A percentile compares a stretch with the other conserved stretches of the same genome.
Conservation (phyloP, 1,140 invertebrate genomes). For the Philotrypesis tridentata region DNA sequence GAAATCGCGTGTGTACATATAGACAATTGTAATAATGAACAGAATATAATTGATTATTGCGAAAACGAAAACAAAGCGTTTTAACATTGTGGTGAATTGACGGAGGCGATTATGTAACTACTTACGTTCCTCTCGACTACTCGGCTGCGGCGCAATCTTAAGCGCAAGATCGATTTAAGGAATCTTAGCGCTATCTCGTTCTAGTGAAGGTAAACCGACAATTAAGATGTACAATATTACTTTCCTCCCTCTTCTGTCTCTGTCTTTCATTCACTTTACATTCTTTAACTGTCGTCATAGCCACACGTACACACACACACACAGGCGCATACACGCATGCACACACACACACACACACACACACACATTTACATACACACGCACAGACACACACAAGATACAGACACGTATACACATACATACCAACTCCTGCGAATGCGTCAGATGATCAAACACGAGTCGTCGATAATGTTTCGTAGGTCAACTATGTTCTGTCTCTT, state of each 20-base stretch:
- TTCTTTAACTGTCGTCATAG: constrained; percentile 2
- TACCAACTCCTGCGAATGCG: neutral
- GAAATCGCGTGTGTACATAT: constrained; percentile 34
- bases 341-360: too few relatives aligned
- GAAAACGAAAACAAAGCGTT: neutral
- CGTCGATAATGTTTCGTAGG: constrained; percentile 7
- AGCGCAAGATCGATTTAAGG: constrained; percentile 11
- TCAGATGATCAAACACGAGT: too few relatives aligned
- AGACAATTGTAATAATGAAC: constrained; percentile 7
- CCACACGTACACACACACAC: too few relatives aligned
- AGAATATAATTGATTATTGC: neutral
- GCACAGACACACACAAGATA: too few relatives aligned
- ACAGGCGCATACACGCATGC: too few relatives aligned
- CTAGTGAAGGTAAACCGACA: constrained; percentile 38
- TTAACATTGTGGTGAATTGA: constrained; percentile 16
- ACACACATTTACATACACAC: too few relatives aligned
- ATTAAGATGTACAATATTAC: constrained; percentile 22
- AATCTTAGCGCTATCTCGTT: constrained; percentile 27
- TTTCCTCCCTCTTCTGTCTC: neutral
- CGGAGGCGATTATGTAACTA: constrained; percentile 30
- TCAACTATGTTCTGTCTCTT: constrained; percentile 12
- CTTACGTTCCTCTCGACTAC: constrained; percentile 29
- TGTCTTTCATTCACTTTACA: neutral
- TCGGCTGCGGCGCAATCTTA: constrained; percentile 7
- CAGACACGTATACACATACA: constrained; percentile 15